Base-by-base conservation (phyloP, 2,888 invertebrate species). In the Mechanitis mazaeus region DNA sequence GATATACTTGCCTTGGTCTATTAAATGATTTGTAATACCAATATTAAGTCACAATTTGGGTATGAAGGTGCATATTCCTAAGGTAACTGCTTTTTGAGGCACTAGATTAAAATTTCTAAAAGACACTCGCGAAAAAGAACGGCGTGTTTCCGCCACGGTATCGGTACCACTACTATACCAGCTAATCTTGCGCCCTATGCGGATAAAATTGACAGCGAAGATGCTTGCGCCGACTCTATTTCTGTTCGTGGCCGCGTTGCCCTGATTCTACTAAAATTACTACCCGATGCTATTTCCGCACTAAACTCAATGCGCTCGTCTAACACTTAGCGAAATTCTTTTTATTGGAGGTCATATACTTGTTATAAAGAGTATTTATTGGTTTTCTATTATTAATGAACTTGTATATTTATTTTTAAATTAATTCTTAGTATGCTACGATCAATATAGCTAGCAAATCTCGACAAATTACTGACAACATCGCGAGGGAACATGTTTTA, bases 221-320 rank as follows among this genome's bases (percentile, higher is more conserved):
- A 83, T 83, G 84, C 85, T 80, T 78, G 82, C 80, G 80, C 84
- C 78, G 69, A 68, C 82, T 79, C 88, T 90, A 90, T 90, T 90
- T 89, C 83, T 78, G 86, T 86, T 78, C 83, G 84, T 83, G 89
- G 81, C 87, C 86, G 87, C 77, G 86, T 90, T 90, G 90, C 90
- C 90, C 90, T 85, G 90, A 87, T 90, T 90, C 81, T 82, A 90
- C 87, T 89, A 87, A 90, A 90, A 89, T 89, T 90, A 90, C 85
- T 82, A 82, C 84, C 83, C 80, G 81, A 71, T 76, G 85, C 88
- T 90, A 90, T 90, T 90, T 90, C 90, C 89, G 90, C 88, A 87
- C 90, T 82, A 80, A 71, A 80, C 83, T 78, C 78, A 73, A 75
- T 76, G 81, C 77, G 72, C 73, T 76, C 79, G 77, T 81, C 76